Conservation (phyloP, 2,888 invertebrate genomes). For the Ochlodes sylvanus region DNA sequence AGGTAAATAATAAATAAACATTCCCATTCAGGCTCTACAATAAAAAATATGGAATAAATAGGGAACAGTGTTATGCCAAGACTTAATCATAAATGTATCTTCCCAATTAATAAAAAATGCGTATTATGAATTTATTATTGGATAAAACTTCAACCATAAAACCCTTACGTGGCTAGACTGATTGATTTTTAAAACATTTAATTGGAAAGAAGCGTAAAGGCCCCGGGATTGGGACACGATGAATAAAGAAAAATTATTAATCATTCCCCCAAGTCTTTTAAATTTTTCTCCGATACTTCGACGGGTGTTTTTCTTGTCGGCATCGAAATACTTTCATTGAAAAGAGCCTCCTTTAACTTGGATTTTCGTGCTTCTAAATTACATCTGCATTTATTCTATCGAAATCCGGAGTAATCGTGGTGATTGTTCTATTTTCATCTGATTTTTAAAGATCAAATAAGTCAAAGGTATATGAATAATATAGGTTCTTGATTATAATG, state of each 20-base stretch:
- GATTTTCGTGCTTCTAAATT: conserved; percentile 20
- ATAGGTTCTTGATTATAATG: conserved; percentile 1
- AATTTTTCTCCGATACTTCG: conserved; percentile 1
- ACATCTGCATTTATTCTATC: conserved; percentile 8
- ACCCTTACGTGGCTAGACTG: background rate
- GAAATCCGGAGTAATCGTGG: background rate
- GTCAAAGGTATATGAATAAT: conserved; percentile 9
- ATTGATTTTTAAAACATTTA: background rate
- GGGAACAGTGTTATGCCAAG: too few species aligned
- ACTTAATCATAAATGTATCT: background rate
- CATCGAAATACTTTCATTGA: conserved; percentile 18
- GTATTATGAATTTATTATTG: background rate
- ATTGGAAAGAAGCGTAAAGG: background rate
- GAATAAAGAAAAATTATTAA: conserved; percentile 10
- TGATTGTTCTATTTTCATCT: conserved; percentile 15
- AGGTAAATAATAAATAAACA: too few species aligned
- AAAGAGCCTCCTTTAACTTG: conserved; percentile 1
- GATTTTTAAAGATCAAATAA: conserved; percentile 11
- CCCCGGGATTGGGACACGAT: background rate
- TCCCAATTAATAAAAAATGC: background rate
- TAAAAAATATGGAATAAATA: too few species aligned
- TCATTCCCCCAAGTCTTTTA: background rate
- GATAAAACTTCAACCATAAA: background rate
- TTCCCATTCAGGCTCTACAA: too few species aligned
- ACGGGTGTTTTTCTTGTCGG: conserved; percentile 8